phyloP scores from a whole-genome alignment of 2,797 vertebrate genomes.

The Siniperca scherzeri region DNA sequence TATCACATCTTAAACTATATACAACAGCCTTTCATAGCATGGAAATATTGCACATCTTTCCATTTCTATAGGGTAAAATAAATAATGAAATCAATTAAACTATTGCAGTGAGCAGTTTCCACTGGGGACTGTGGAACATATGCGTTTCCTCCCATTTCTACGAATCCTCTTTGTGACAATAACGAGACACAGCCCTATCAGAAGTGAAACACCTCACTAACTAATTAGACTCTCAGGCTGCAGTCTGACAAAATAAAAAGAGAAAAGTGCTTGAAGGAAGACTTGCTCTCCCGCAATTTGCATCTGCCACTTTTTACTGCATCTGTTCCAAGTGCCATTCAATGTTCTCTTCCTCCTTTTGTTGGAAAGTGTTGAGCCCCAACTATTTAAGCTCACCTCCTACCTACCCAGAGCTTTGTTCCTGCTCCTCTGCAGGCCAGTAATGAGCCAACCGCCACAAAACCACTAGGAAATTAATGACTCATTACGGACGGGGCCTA shows the following conservation, averaged over 20 bases:
- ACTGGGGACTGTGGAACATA: slow-evolving; percentile 73
- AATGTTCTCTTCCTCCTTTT: slow-evolving; percentile 86
- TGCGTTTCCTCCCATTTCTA: slow-evolving; percentile 66
- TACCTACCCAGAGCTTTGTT: slow-evolving; percentile 95
- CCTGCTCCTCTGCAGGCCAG: slow-evolving; percentile 92
- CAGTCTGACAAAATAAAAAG: slow-evolving; percentile 81
- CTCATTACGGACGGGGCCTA: slow-evolving; percentile 95
- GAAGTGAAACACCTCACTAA: slow-evolving; percentile 83
- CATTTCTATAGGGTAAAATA: slow-evolving; percentile 66
- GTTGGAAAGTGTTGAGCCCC: slow-evolving; percentile 89
- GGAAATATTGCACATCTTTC: slow-evolving; percentile 39
- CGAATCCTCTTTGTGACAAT: slow-evolving; percentile 77
- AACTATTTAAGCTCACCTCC: slow-evolving; percentile 98
- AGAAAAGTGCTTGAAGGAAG: slow-evolving; percentile 85
- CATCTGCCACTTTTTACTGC: slow-evolving; percentile 92
- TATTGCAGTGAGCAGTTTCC: slow-evolving; percentile 63
- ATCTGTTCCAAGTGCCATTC: slow-evolving; percentile 93
- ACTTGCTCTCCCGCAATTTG: slow-evolving; percentile 83
- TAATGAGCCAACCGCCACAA: slow-evolving; percentile 99
- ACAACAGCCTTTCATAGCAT: slow-evolving; percentile 40
- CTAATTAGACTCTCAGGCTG: slow-evolving; percentile 85
- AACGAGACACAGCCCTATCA: slow-evolving; percentile 78
- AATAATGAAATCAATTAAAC: slow-evolving; percentile 68
- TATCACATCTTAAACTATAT: slow-evolving; percentile 52
- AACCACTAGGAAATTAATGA: slow-evolving; percentile 98